Evolutionary conservation across 2,888 invertebrate species (phyloP), one percentile per base, ranked within the genome.

Genomic region (Pseudolycoriella hygida): DNA sequence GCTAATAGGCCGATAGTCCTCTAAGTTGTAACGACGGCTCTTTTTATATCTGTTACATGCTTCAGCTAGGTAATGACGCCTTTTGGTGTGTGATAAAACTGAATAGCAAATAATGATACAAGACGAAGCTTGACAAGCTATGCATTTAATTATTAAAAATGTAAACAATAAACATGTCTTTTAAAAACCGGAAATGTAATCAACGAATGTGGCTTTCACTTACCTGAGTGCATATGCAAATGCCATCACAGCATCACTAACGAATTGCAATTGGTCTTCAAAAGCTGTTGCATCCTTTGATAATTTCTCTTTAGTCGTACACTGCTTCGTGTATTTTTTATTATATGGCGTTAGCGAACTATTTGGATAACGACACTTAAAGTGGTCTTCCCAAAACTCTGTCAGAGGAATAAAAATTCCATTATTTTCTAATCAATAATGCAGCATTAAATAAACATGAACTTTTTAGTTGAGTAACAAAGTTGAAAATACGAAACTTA

Each of bases 301-400:
- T 4, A 92, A 74, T 8, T 72, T 68, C 60, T 92, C 89, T 20
- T 72, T 67, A 0, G 84, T 87, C 0, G 86, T 84, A 61, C 94
- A 96, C 4, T 62, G 55, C 17, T 66, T 67, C 3, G 69, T 73
- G 60, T 79, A 81, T 55, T 80, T 76, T 38, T 71, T 68, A 60
- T 90, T 90, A 68, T 87, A 87, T 0, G 88, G 88, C 0, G 89
- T 90, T 44, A 70, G 67, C 0, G 80, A 75, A 48, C 87, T 81
- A 55, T 82, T 82, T 0, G 82, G 82, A 60, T 86, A 86, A 2
- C 81, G 77, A 58, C 90, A 94, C 49, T 84, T 77, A 63, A 94
- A 94, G 59, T 90, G 87, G 59, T 89, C 80, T 55, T 94, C 94
- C 90, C 90, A 92, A 64, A 89, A 92, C 67, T 92, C 92, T 88